A percentile compares a stretch with the other conserved stretches of the same genome.
Conservation (phyloP, 92 coral and sea anemone species). For the Plumapathes pennacea region DNA sequence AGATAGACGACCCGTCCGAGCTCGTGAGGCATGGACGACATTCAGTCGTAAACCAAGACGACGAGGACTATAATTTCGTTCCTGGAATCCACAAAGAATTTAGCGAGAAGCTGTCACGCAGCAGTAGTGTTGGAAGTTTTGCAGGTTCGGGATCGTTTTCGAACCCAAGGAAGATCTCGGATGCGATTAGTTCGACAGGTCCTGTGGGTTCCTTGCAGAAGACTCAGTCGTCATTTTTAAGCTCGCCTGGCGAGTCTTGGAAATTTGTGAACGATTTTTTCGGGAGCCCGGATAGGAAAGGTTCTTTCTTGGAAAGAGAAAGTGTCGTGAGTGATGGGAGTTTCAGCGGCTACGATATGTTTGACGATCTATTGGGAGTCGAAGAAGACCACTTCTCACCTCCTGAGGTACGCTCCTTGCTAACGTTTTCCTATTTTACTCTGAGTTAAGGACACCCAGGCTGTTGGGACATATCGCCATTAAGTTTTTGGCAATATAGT, state of each 20-base stretch:
- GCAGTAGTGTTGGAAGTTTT: slow-evolving; percentile 67
- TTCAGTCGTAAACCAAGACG: slow-evolving; percentile 43
- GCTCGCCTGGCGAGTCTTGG: slow-evolving; percentile 39
- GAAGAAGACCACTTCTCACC: slow-evolving; percentile 96
- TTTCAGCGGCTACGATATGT: slow-evolving; percentile 85
- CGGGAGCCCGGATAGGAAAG: slow-evolving; percentile 17
- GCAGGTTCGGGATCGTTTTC: slow-evolving; percentile 80
- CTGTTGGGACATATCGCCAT: no score
- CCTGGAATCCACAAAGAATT: slow-evolving; percentile 92
- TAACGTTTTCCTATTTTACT: no score
- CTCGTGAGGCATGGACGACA: slow-evolving; percentile 6
- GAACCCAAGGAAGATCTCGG: slow-evolving; percentile 4
- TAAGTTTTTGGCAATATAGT: no score
- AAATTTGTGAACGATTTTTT: slow-evolving; percentile 18
- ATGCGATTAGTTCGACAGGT: slow-evolving; percentile 33
- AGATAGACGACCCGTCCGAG: slow-evolving; percentile 12
- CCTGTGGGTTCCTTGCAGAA: slow-evolving; percentile 55
- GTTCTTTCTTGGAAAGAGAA: slow-evolving; percentile 37
- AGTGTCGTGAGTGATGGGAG: slow-evolving; percentile 48
- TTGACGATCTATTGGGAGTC: slow-evolving; percentile 88
- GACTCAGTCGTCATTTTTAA: slow-evolving; percentile 31
- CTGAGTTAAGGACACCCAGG: no score
- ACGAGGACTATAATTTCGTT: slow-evolving; percentile 83
- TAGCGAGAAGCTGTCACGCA: slow-evolving; percentile 51
- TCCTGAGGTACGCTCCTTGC: slow-evolving; percentile 97